Evolutionary conservation across 2,113 vertebrate species (phyloP).

Genomic region (Sterrhoptilus dennistouni): DNA sequence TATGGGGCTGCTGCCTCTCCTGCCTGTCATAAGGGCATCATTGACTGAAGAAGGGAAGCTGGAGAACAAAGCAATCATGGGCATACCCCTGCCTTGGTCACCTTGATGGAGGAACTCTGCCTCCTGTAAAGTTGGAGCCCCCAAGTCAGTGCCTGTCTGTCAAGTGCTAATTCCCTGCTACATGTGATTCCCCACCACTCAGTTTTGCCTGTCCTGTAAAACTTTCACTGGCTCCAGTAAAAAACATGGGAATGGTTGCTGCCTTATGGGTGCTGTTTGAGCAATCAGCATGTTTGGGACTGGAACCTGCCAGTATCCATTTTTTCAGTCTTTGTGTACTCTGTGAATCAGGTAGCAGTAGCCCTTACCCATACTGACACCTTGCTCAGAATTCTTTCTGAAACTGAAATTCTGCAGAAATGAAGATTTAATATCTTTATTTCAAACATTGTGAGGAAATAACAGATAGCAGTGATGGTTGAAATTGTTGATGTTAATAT

Average conservation of each 20-base stretch:
- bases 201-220: neutral
- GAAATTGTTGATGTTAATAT: neutral
- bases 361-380: neutral
- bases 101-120: neutral
- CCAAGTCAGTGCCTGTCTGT: fast-evolving
- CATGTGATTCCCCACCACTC: neutral
- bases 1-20: neutral
- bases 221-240: neutral
- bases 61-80: neutral
- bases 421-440: neutral
- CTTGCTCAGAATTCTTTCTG: neutral
- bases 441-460: neutral
- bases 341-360: neutral
- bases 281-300: neutral
- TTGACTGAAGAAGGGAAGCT: neutral
- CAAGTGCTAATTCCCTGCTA: neutral
- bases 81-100: neutral
- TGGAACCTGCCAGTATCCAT: neutral
- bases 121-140: neutral
- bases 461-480: neutral
- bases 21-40: neutral
- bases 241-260: neutral
- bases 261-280: neutral
- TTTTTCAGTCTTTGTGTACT: neutral
- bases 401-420: neutral